A percentile compares a stretch with the other conserved stretches of the same genome.
Evolutionary conservation across 2,797 vertebrate genomes (phyloP).

Genomic region (Lates japonicus): DNA sequence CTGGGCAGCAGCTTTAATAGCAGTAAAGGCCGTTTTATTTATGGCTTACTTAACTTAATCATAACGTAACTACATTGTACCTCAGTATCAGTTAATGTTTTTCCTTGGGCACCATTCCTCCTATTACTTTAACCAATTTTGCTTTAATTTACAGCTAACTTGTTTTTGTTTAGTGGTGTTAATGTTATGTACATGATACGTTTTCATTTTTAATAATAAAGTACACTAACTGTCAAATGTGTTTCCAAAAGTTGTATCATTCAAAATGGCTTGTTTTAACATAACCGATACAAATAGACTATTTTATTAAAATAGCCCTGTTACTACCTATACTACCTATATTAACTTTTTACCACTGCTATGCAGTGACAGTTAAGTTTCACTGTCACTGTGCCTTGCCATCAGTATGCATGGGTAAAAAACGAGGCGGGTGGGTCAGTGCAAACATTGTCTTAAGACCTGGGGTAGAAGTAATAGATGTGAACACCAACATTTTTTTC

Average conservation of each 20-base stretch:
- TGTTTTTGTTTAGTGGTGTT: conserved; percentile 55
- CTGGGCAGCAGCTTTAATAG: background rate
- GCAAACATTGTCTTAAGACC: background rate
- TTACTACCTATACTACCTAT: background rate
- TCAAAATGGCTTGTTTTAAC: conserved; percentile 49
- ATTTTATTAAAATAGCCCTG: background rate
- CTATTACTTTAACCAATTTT: background rate
- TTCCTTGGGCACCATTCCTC: background rate
- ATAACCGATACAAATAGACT: background rate
- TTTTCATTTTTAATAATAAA: conserved; percentile 81
- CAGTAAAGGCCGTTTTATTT: background rate
- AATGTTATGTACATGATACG: conserved; percentile 72
- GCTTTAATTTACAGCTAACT: background rate
- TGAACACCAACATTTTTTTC: background rate
- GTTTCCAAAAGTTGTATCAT: conserved; percentile 86
- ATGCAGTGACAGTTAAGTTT: too few relatives aligned
- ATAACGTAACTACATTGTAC: background rate
- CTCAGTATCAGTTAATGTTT: background rate
- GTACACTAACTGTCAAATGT: conserved; percentile 82
- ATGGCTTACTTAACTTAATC: background rate
- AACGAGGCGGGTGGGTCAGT: background rate
- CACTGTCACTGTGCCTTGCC: too few relatives aligned
- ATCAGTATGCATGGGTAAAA: too few relatives aligned
- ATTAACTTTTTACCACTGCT: too few relatives aligned
- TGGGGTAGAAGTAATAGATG: background rate